Base-by-base conservation (phyloP, 1,140 invertebrate genomes). In the Drosophila takahashii region DNA sequence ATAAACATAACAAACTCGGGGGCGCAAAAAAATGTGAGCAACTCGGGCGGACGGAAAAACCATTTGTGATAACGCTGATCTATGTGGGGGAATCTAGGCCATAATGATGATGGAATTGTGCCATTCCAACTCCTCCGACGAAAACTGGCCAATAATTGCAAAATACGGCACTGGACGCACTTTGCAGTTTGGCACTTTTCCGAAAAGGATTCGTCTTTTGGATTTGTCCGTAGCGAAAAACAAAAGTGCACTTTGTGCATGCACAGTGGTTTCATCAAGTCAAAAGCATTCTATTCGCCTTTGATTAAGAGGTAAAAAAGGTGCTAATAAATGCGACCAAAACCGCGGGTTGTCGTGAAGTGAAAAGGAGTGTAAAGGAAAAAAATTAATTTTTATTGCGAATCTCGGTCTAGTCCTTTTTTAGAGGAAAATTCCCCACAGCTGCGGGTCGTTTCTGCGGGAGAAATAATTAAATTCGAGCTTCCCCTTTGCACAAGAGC, bases 51-150 rank as follows among this genome's bases (percentile, higher is more conserved):
- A 51, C 58, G 64, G 39, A 37, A 69, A 53, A 69, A 1, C 32
- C 48, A 69, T 70, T 54, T 37, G 16, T 53, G 66, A 27, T 67
- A 67, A 54, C 32, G 32, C 34, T 26, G 61, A 47, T 69, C 41
- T 45, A 66, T 57, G 39, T 22, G 52, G 32, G 22, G 4, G 10
- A n/a, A 50, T 27, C 9, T 37, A 11, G 7, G 1, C n/a, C 32
- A 36, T 69, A 66, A 69, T 47, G 61, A 66, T 66, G 61, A 69
- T 69, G 61, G 61, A 66, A 69, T 32, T 45, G 48, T 18, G 18
- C n/a, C 18, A 8, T 34, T 13, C 7, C 36, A 13, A 37, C 4
- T 10, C 39, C 3, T 1, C 22, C 26, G 11, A 11, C 13, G 7
- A 54, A 66, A 16, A 66, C 7, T 29, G n/a, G 2, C 6, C 4